These are phyloP conservation scores for Turritopsis dohrnii DNA, from an alignment of 30 jellyfish, hydroid and myxozoan genomes.

Conservation along the genomic window DNA sequence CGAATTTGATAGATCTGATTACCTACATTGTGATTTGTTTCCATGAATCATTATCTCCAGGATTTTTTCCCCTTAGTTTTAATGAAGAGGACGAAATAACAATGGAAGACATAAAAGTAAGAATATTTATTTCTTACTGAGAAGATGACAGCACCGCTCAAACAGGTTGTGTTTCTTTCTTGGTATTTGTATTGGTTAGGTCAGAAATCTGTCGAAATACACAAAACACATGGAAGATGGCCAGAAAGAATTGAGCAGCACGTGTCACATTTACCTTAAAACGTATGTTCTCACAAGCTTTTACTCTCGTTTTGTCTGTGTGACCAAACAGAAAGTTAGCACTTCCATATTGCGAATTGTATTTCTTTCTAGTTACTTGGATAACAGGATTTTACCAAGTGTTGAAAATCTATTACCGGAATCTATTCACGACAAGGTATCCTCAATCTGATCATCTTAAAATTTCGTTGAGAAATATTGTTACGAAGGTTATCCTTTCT, in stretches of 20 bases:
- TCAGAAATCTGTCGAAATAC: not conserved
- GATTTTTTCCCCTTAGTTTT: not conserved
- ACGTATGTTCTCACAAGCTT: not conserved
- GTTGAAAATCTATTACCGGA: conserved; percentile 15
- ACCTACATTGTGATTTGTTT: too few species aligned
- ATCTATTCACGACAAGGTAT: conserved; percentile 13
- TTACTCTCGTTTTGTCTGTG: not conserved
- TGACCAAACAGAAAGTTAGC: not conserved
- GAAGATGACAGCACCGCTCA: not conserved
- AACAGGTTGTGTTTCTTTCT: not conserved
- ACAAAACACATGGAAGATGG: not conserved
- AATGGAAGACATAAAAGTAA: not conserved
- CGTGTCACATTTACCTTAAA: not conserved
- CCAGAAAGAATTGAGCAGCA: not conserved
- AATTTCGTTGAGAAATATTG: too few species aligned
- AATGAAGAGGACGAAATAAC: not conserved
- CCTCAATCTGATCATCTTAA: too few species aligned
- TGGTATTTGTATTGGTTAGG: not conserved
- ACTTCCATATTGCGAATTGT: too few species aligned
- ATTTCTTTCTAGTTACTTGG: conserved; percentile 12
- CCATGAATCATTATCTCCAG: too few species aligned
- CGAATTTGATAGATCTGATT: too few species aligned
- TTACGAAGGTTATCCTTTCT: too few species aligned
- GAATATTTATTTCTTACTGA: not conserved
- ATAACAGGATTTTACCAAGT: conserved; percentile 5